Evolutionary conservation across 2,888 invertebrate species (phyloP), one percentile per base, ranked within the genome.

Genomic region (Polydesmus complanatus): DNA sequence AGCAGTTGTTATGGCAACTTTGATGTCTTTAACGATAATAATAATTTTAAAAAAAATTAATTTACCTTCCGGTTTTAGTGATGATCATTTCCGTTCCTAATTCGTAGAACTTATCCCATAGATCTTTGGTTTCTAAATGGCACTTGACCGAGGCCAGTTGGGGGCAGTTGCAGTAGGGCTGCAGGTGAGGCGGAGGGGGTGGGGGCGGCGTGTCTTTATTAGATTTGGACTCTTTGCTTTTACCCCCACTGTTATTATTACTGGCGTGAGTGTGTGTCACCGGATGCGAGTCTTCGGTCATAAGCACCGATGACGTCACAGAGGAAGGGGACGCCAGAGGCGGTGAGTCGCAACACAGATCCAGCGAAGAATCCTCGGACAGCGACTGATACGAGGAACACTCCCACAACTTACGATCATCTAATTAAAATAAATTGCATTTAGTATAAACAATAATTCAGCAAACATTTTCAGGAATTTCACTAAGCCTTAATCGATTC

Each of bases 1-100:
- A n/a, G n/a, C n/a, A n/a, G n/a, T n/a, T n/a, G n/a, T n/a, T n/a
- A n/a, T n/a, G n/a, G n/a, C n/a, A n/a, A n/a, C n/a, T n/a, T n/a
- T n/a, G n/a, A n/a, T 47, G 18, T 47, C 18, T 47, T n/a, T n/a
- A 47, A 47, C 18, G 48, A 14, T 14, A 47, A 11, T 14, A 47
- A 11, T 14, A 47, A 47, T 14, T 47, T 11, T 11, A 11, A 21
- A 51, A 51, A 51, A 8, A 5, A 11, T 22, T 51, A 51, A 11
- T 80, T 79, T 75, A 94, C 93, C 94, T 86, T 75, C 95, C 95
- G 70, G 92, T 91, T 78, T 95, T 95, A 21, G 95, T 96, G 75
- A 95, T 96, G 73, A 95, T 96, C 95, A 96, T 95, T 69, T 79
- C 79, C 0, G 79, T 79, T 19, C 78, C 78, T 50, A 79, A 71